These are phyloP conservation scores for Hydrotaea diabolus DNA, from an alignment of 2,888 invertebrate species.

Conservation along the genomic window DNA sequence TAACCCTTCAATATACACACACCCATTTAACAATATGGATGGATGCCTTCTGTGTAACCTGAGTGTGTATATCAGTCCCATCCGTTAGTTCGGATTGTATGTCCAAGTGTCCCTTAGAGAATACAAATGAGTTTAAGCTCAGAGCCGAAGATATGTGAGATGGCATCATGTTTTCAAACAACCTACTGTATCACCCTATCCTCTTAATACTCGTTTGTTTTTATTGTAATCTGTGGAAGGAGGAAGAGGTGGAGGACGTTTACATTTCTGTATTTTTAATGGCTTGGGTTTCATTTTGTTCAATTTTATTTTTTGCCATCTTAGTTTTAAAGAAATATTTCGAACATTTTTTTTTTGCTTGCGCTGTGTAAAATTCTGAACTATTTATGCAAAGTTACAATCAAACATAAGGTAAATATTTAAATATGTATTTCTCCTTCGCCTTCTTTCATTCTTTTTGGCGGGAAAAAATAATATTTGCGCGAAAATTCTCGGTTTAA, in stretches of 20 bases:
- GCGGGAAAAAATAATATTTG: constrained; percentile 21
- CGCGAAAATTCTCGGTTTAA: constrained; percentile 19
- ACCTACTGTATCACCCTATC: neutral
- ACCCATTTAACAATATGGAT: neutral
- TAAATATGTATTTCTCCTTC: neutral
- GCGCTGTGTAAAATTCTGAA: neutral
- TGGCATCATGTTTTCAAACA: constrained; percentile 19
- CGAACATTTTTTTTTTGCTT: neutral
- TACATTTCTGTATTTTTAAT: neutral
- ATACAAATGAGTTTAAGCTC: constrained; percentile 38
- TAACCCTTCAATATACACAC: neutral
- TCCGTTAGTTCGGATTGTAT: constrained; percentile 3
- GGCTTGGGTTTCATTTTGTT: neutral
- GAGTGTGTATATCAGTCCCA: constrained; percentile 23
- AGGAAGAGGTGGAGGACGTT: too few relatives aligned
- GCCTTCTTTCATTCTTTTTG: neutral
- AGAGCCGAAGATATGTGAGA: constrained; percentile 21
- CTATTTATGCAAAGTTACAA: constrained; percentile 28
- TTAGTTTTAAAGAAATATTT: neutral
- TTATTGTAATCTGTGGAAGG: neutral
- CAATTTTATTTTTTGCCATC: neutral
- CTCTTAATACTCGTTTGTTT: neutral
- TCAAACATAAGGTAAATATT: constrained; percentile 30
- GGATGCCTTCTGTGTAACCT: constrained; percentile 21
- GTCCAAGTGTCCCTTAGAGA: constrained; percentile 31